A percentile compares a stretch with the other conserved stretches of the same genome.
Conservation (phyloP, 2,888 invertebrate species). For the Colletes collaris region DNA sequence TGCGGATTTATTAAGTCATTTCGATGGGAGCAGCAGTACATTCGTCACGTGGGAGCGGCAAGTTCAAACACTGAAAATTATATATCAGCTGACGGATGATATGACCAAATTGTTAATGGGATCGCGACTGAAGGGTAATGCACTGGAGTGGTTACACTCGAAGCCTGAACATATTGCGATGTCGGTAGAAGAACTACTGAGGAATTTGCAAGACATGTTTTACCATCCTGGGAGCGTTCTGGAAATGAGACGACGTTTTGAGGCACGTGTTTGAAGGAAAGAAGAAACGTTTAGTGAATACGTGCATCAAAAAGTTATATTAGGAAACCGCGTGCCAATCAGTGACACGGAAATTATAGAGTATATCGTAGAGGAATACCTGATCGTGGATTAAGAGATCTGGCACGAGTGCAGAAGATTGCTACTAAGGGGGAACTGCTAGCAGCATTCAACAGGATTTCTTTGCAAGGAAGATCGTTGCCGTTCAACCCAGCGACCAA, state of each 20-base stretch:
- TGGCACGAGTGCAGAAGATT: neutral
- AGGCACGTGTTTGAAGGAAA: too few species aligned
- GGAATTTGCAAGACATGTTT: too few species aligned
- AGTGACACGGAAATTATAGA: too few species aligned
- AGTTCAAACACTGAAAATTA: too few species aligned
- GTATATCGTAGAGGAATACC: slow-evolving; percentile 14
- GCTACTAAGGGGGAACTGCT: neutral
- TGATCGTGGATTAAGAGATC: slow-evolving; percentile 6
- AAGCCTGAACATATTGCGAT: slow-evolving; percentile 3
- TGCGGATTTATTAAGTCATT: neutral
- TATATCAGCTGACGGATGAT: too few species aligned
- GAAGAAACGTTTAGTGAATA: neutral
- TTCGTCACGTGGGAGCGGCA: too few species aligned
- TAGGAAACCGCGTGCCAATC: too few species aligned
- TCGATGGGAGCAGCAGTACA: slow-evolving; percentile 3
- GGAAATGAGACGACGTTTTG: too few species aligned
- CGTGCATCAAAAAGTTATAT: slow-evolving; percentile 11
- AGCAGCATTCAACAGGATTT: neutral
- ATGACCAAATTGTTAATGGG: too few species aligned
- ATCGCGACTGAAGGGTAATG: too few species aligned
- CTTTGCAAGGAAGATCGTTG: neutral
- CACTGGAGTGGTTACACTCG: slow-evolving; percentile 4
- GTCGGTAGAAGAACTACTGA: neutral
- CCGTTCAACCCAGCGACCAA: too few species aligned
- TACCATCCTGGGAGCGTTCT: too few species aligned